Evolutionary conservation across 2,113 vertebrate genomes (phyloP), one percentile per base, ranked within the genome.

Genomic region (Paradisaea rubra): DNA sequence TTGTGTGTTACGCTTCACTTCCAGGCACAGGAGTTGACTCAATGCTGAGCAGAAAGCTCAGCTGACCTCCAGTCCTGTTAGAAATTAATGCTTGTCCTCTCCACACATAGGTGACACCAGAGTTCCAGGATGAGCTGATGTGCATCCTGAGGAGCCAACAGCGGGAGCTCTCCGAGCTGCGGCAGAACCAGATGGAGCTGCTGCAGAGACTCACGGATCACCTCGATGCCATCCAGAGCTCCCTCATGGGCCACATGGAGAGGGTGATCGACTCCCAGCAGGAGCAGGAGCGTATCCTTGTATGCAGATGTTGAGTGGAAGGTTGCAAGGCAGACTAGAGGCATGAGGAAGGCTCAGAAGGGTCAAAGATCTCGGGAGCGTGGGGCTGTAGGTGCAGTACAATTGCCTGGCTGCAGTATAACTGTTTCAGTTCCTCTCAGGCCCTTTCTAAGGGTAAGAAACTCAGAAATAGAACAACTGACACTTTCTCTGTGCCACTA

Each of bases 201-300:
- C 94, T 98, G 76, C 98, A 98, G 93, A 98, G 98, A 28, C 95
- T 99, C 35, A 98, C 97, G 0, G 96, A 98, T 74, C 99, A 99
- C 88, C 98, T 99, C 4, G 99, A 98, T 81, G 96, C 98, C 56
- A 97, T 99, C 61, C 99, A 99, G 94, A 99, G 98, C 96, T 98
- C 98, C 21, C 98, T 99, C 19, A 98, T 98, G 94, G 97, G 98
- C 71, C 99, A 99, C 3, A 95, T 99, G 11, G 99, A 99, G 91
- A 98, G 98, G 18, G 98, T 98, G 59, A 96, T 99, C 10, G 98
- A 98, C 80, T 98, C 97, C 39, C 98, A 99, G 87, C 99, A 99
- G 60, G 98, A 99, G 82, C 99, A 99, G 59, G 98, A 99, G 68
- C 99, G 99, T 99, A 99, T 99, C 99, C 98, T 98, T 86, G n/a